Percentiles rank a stretch among this genome's conserved stretches.
These are phyloP conservation scores for Heterochromis multidens DNA, from an alignment of 2,113 vertebrate genomes.

Conservation along the genomic window DNA sequence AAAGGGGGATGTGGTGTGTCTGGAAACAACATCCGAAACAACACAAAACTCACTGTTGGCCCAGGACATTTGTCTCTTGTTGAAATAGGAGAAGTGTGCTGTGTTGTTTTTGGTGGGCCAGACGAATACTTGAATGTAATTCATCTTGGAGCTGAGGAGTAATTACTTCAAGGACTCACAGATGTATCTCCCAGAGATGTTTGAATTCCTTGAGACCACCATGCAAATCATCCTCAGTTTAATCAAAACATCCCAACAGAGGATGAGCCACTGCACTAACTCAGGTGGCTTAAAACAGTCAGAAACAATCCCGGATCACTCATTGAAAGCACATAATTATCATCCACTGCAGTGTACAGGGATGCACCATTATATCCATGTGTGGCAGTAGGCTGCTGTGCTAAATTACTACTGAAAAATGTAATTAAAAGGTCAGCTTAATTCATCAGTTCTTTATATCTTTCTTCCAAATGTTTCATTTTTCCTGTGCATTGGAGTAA, in stretches of 20 bases:
- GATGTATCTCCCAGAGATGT: constrained; percentile 37
- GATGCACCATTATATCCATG: neutral
- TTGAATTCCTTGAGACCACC: constrained; percentile 26
- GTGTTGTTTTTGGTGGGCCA: constrained; percentile 21
- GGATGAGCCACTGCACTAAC: neutral
- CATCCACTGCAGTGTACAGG: neutral
- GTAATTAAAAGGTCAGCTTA: neutral
- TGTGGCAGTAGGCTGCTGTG: neutral
- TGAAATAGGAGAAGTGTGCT: neutral
- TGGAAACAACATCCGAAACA: constrained; percentile 1
- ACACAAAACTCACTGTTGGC: neutral
- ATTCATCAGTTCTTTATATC: neutral
- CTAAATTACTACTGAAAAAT: neutral
- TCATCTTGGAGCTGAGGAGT: constrained; percentile 14
- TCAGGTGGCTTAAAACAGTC: constrained; percentile 4
- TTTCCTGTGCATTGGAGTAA: neutral
- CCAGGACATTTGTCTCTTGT: neutral
- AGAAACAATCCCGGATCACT: constrained; percentile 9
- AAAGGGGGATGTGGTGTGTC: neutral
- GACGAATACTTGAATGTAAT: constrained; percentile 15
- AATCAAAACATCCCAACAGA: constrained; percentile 32
- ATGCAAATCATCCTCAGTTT: constrained; percentile 25
- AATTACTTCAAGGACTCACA: constrained; percentile 38
- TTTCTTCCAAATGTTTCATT: neutral
- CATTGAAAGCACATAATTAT: neutral